phyloP scores from a whole-genome alignment of 2,113 vertebrate species.

The Larimichthys polyactis region DNA sequence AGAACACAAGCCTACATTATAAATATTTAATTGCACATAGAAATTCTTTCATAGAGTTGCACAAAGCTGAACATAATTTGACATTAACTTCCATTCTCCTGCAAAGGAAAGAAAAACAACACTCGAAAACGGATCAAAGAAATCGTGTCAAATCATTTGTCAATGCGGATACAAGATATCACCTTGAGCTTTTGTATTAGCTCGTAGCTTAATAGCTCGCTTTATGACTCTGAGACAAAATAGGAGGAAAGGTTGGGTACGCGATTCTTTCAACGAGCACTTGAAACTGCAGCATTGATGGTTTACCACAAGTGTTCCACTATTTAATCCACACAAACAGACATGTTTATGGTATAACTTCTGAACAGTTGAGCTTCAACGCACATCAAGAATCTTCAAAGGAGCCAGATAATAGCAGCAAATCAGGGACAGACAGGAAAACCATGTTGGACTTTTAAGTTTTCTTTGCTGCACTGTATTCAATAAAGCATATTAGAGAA shows the following conservation, averaged over 20 bases:
- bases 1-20: background rate
- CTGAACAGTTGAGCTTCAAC: background rate
- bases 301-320: background rate
- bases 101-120: background rate
- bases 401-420: constrained; percentile 9
- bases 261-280: background rate
- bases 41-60: background rate
- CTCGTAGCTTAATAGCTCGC: background rate
- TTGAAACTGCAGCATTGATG: background rate
- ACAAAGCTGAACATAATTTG: background rate
- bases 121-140: constrained; percentile 16
- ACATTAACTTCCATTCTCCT: background rate
- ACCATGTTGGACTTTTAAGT: background rate
- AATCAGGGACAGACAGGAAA: background rate
- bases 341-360: background rate
- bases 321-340: constrained; percentile 1
- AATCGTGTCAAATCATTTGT: background rate
- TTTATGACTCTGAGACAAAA: background rate
- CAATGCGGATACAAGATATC: background rate
- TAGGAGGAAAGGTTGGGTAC: background rate
- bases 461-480: constrained; percentile 10
- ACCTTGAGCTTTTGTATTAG: background rate
- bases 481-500: constrained; percentile 16
- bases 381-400: background rate
- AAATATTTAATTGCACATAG: constrained; percentile 10